Conservation (phyloP, 2,888 invertebrate genomes). For the Drosophila tripunctata region DNA sequence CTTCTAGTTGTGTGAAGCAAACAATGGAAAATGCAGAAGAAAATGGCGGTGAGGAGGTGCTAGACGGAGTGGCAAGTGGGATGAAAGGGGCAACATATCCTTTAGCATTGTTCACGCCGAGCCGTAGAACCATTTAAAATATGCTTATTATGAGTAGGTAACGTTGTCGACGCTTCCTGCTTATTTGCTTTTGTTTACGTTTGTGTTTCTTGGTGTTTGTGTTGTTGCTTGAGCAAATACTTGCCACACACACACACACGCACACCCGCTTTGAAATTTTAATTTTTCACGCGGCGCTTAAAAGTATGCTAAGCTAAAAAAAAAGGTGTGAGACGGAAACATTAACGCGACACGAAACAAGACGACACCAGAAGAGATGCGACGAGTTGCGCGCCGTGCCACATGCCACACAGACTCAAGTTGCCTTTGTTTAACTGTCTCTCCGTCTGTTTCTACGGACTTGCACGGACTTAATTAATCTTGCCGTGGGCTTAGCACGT, state of each 20-base stretch:
- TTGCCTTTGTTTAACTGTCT: conserved; percentile 39
- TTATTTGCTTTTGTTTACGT: conserved; percentile 68
- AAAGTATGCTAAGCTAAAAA: conserved; percentile 63
- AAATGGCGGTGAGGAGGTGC: background rate
- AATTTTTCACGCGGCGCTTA: conserved; percentile 73
- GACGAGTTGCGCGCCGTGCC: too few relatives aligned
- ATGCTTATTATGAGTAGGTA: conserved; percentile 64
- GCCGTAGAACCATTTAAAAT: conserved; percentile 54
- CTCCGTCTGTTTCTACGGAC: conserved; percentile 25
- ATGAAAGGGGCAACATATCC: conserved; percentile 31
- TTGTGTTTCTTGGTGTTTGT: conserved; percentile 49
- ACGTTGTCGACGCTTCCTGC: conserved; percentile 53
- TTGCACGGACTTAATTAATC: conserved; percentile 71
- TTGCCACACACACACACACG: conserved; percentile 23
- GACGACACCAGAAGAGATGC: background rate
- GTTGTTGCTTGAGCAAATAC: conserved; percentile 62
- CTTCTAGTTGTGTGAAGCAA: background rate
- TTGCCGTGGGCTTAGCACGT: conserved; percentile 74
- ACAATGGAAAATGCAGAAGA: background rate
- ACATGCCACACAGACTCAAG: conserved; percentile 40
- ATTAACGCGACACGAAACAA: conserved; percentile 43
- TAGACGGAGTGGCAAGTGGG: background rate
- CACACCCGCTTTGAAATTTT: conserved; percentile 71
- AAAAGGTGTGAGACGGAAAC: conserved; percentile 41
- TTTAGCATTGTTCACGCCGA: conserved; percentile 56